phyloP scores from a whole-genome alignment of 2,888 invertebrate species.

The Drosophila mimetica region DNA sequence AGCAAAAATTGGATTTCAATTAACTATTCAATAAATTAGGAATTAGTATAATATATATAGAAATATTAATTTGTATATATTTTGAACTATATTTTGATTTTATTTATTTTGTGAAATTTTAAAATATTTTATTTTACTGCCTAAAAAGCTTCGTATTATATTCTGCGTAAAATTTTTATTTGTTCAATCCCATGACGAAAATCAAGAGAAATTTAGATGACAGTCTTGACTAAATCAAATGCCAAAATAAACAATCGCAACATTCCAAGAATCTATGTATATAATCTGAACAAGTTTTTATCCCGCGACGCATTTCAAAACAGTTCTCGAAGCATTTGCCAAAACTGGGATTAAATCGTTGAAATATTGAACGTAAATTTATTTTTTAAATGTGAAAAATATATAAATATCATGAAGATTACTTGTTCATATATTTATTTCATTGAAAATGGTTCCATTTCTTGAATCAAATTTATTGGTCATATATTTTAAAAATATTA shows the following conservation, averaged over 20 bases:
- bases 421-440: neutral
- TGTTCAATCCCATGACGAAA: conserved; percentile 3
- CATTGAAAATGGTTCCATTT: conserved; percentile 7
- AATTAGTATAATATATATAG: too few relatives aligned
- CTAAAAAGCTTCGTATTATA: too few relatives aligned
- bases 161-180: neutral
- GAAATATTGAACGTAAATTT: conserved; percentile 20
- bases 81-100: neutral
- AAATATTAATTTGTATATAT: too few relatives aligned
- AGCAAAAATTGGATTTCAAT: too few relatives aligned
- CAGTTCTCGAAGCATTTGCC: conserved; percentile 29
- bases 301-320: conserved; percentile 40
- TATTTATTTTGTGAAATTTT: neutral
- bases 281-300: conserved; percentile 7
- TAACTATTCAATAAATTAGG: too few relatives aligned
- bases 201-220: conserved; percentile 21
- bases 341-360: conserved; percentile 19
- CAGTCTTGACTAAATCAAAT: conserved; percentile 36
- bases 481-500: conserved; percentile 10
- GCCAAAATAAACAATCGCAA: conserved; percentile 38
- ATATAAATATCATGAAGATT: conserved; percentile 15
- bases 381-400: conserved; percentile 8
- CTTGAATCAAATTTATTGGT: conserved; percentile 4
- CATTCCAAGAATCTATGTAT: conserved; percentile 19
- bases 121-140: neutral